Evolutionary conservation across 2,797 vertebrate genomes (phyloP).

Genomic region (Setipinna tenuifilis): DNA sequence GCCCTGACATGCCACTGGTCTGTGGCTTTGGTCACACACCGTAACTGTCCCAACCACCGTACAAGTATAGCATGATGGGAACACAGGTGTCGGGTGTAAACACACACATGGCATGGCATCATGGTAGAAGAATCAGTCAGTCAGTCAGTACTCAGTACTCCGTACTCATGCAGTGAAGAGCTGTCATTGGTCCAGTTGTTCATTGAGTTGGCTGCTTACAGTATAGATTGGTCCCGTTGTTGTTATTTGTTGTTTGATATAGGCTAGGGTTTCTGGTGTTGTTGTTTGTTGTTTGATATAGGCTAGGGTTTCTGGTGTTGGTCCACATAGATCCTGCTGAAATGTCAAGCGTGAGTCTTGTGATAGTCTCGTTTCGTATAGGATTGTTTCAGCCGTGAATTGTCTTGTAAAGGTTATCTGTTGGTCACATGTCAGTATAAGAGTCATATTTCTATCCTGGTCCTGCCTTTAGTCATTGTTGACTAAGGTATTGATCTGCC

Average conservation of each 20-base stretch:
- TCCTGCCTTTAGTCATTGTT: not conserved
- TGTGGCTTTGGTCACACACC: not conserved
- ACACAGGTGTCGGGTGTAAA: not conserved
- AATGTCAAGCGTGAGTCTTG: not conserved
- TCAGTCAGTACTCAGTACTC: not conserved
- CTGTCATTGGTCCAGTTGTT: not conserved
- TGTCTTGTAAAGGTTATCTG: not conserved
- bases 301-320: conserved; percentile 12
- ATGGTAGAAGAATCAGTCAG: not conserved
- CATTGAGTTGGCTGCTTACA: not conserved
- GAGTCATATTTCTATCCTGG: not conserved
- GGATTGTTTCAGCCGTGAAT: not conserved
- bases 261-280: conserved; percentile 14
- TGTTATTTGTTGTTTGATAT: not conserved
- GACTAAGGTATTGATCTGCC: not conserved
- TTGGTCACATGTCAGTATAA: not conserved
- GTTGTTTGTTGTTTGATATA: not conserved
- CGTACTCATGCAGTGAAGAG: not conserved
- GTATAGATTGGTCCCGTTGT: not conserved
- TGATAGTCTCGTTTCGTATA: not conserved
- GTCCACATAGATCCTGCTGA: not conserved
- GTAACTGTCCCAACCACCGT: too few relatives aligned
- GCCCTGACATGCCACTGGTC: not conserved
- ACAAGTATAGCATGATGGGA: not conserved
- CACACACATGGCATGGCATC: not conserved